Conservation (phyloP, 2,888 invertebrate species). For the Zygothrica quintamaculata region DNA sequence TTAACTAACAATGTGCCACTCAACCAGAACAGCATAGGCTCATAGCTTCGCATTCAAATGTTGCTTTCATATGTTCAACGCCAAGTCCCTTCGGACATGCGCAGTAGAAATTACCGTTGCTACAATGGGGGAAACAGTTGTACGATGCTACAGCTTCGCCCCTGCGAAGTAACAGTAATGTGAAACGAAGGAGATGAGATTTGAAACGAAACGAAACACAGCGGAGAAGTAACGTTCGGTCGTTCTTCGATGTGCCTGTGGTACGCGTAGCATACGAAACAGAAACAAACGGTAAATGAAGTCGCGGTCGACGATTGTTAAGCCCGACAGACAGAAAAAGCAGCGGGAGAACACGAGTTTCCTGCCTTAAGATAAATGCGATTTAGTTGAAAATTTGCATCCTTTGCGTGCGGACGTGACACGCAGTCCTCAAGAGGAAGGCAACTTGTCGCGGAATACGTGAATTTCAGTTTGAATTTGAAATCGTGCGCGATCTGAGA, state of each 20-base stretch:
- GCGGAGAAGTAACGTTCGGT: constrained; percentile 8
- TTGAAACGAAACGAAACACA: constrained; percentile 14
- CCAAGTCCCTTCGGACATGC: constrained; percentile 48
- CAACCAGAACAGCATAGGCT: constrained; percentile 30
- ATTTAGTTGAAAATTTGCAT: constrained; percentile 74
- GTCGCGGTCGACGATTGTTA: constrained; percentile 8
- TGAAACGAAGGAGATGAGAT: constrained; percentile 14
- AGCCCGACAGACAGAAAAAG: constrained; percentile 24
- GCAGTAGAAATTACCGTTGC: constrained; percentile 39
- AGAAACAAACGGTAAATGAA: constrained; percentile 31
- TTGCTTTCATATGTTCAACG: constrained; percentile 4
- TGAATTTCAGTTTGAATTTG: constrained; percentile 23
- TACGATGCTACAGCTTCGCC: constrained; percentile 3
- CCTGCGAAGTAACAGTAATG: constrained; percentile 4
- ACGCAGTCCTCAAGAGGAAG: constrained; percentile 41
- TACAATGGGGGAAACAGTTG: constrained; percentile 8
- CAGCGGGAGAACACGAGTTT: constrained; percentile 40
- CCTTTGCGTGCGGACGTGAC: constrained; percentile 70
- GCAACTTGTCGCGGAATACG: constrained; percentile 46
- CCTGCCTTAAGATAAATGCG: constrained; percentile 51
- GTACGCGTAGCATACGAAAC: too few species aligned
- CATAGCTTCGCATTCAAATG: neutral
- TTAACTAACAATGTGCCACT: constrained; percentile 31
- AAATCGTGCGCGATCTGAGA: constrained; percentile 38
- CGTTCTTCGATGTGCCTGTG: too few species aligned